These are phyloP conservation scores for Cryptus armator DNA, from an alignment of 2,888 invertebrate genomes.

Conservation along the genomic window DNA sequence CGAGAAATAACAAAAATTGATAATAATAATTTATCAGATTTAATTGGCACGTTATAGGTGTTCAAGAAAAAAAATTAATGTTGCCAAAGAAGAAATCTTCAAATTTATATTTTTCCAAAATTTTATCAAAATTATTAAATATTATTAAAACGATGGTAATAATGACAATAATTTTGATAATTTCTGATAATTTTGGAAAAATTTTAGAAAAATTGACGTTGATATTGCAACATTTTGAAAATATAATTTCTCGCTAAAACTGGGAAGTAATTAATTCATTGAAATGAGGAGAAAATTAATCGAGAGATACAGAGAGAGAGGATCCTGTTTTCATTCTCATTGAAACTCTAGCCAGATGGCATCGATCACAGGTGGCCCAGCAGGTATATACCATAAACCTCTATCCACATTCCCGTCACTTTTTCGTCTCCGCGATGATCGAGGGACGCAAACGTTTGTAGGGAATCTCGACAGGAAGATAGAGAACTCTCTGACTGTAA, in stretches of 20 bases:
- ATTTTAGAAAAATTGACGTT: background rate
- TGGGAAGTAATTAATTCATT: conserved; percentile 45
- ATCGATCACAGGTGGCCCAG: conserved; percentile 66
- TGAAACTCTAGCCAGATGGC: conserved; percentile 61
- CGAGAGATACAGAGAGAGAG: background rate
- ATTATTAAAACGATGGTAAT: too few relatives aligned
- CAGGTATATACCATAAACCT: conserved; percentile 23
- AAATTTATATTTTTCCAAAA: too few relatives aligned
- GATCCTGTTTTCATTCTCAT: conserved; percentile 21
- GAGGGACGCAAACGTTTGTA: conserved; percentile 25
- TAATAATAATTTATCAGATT: too few relatives aligned
- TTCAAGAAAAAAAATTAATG: too few relatives aligned
- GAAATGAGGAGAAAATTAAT: conserved; percentile 7
- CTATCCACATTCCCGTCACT: conserved; percentile 66
- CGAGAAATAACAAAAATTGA: too few relatives aligned
- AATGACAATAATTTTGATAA: too few relatives aligned
- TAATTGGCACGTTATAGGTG: too few relatives aligned
- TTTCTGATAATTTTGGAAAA: background rate
- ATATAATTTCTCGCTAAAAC: background rate
- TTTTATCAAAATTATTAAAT: too few relatives aligned
- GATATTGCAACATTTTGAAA: background rate
- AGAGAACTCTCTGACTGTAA: background rate
- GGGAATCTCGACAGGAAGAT: conserved; percentile 12
- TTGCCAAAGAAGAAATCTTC: too few relatives aligned
- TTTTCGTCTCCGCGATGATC: conserved; percentile 58